These are phyloP conservation scores for Hirudinaria manillensis DNA, from an alignment of 2,888 invertebrate species.

Conservation along the genomic window DNA sequence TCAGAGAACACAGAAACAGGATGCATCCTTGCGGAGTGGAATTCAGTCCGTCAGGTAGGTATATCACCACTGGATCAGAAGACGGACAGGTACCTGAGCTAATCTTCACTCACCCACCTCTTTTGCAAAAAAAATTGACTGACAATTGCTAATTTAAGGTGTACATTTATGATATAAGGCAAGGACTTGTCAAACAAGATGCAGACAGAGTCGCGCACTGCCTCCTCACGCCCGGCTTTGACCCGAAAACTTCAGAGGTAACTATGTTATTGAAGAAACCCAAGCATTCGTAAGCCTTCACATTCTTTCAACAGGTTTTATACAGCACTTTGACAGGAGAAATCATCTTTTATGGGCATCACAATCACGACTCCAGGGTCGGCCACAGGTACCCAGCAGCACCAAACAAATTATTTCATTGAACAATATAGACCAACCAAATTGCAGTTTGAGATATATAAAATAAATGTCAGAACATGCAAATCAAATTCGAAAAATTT, in stretches of 20 bases:
- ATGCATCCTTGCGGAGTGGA: conserved; percentile 48
- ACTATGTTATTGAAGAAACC: neutral
- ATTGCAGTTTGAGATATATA: no score
- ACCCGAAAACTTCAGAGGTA: neutral
- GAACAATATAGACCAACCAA: neutral
- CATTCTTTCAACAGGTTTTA: neutral
- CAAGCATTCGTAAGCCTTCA: no score
- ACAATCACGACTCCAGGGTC: neutral
- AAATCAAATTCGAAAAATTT: no score
- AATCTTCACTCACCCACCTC: no score
- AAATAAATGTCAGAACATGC: no score
- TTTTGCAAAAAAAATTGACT: no score
- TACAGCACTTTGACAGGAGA: neutral
- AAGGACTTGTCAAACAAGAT: neutral
- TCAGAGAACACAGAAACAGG: conserved; percentile 50
- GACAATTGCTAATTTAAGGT: no score
- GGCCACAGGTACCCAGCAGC: neutral
- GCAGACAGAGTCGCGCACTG: neutral
- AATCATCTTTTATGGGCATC: conserved; percentile 5
- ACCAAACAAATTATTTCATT: neutral
- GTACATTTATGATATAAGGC: conserved; percentile 50
- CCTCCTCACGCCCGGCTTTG: neutral
- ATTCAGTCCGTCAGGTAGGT: conserved; percentile 53
- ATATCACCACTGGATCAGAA: conserved; percentile 52
- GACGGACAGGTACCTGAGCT: conserved; percentile 46